Evolutionary conservation across 1,140 invertebrate genomes (phyloP), one percentile per base, ranked within the genome.

Genomic region (Drosophila aff.): DNA sequence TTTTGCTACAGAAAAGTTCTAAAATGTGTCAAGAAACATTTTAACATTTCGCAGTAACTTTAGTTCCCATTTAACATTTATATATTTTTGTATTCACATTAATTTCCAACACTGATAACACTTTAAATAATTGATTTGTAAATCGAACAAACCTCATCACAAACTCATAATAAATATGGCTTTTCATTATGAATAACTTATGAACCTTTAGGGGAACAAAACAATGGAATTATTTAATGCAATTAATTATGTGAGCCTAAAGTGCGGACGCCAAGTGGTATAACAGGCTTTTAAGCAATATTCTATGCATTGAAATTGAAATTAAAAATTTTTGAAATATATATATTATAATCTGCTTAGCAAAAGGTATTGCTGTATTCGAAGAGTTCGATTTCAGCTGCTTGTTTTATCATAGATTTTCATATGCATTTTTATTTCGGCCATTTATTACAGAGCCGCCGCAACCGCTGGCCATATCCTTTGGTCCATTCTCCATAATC

Each of bases 341-440:
- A 9, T 53, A 23, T 36, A 2, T 16, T 23, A 23, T 53, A 36
- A 31, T 21, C 18, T 23, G 3, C 7, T 13, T 26, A 10, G 1
- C 11, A 49, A 47, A 4, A 62, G 66, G 47, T 66, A 52, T 18
- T 52, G 18, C 38, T 21, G 2, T 44, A 15, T 63, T 68, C 44
- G 16, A 36, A 41, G 33, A 50, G 49, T 23, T 40, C 10, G 15
- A 67, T 16, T 28, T 9, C 23, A 23, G 18, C 11, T 23, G 36
- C 44, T 49, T 41, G 36, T 68, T 68, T 83, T 83, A 83, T 83
- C 68, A 64, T 83, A 76, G 77, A 81, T 81, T 84, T 84, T 84
- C 82, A 84, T 77, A 84, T 77, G 81, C 73, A 73, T 73, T 81
- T 84, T 84, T 84, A 77, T 81, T 84, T 77, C 57, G 47, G 62